Percentiles rank a stretch among this genome's conserved stretches.
These are phyloP conservation scores for Hystrix brachyura DNA, from an alignment of 2,113 vertebrate genomes.

Conservation along the genomic window DNA sequence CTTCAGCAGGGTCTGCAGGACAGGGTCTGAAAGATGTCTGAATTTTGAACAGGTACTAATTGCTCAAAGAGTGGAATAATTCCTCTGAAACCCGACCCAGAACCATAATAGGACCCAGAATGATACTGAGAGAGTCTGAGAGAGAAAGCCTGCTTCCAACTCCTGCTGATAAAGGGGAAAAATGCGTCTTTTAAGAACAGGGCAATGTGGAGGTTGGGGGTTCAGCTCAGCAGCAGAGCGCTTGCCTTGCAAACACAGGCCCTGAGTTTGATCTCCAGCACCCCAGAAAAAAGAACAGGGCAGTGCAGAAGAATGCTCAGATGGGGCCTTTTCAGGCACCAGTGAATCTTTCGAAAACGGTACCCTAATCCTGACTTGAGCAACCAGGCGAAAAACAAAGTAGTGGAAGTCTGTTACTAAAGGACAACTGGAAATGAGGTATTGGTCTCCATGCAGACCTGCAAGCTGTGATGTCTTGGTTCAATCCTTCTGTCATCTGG, in stretches of 20 bases:
- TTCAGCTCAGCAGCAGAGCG: too few relatives aligned
- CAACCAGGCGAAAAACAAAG: not conserved
- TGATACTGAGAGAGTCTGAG: not conserved
- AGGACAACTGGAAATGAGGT: not conserved
- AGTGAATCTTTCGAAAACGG: not conserved
- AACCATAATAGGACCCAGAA: conserved; percentile 24
- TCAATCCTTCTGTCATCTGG: not conserved
- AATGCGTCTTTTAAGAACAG: fast-evolving
- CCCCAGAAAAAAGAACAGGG: not conserved
- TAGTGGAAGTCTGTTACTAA: not conserved
- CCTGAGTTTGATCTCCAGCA: too few relatives aligned
- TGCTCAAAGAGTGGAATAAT: conserved; percentile 58
- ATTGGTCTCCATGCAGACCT: not conserved
- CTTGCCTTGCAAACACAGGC: too few relatives aligned
- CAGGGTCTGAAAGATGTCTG: conserved; percentile 59
- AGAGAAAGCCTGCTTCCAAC: conserved; percentile 1
- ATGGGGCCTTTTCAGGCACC: not conserved
- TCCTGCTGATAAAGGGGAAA: not conserved
- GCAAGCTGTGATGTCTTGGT: too few relatives aligned
- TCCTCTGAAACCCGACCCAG: conserved; percentile 54
- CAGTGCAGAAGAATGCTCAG: not conserved
- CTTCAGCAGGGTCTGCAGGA: conserved; percentile 39
- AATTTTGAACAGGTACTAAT: conserved; percentile 77
- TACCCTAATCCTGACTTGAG: not conserved
- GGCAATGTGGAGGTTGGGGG: not conserved